Base-by-base conservation (phyloP, 2,113 vertebrate species). In the Elephantulus edwardii region DNA sequence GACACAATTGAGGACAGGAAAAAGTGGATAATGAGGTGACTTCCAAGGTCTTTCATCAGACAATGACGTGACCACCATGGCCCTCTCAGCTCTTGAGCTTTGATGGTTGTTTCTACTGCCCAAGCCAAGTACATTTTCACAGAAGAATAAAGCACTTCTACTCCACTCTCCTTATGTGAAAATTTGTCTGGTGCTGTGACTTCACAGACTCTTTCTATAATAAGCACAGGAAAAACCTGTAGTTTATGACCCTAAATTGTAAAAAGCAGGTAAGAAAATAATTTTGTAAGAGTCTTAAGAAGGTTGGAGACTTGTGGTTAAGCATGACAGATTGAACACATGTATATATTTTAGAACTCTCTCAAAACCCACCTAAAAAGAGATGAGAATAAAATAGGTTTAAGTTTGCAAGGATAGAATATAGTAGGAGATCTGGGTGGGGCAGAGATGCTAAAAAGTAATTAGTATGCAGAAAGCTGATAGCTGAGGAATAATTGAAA, bases 181-280 rank as follows among this genome's bases (percentile, higher is more conserved):
- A 75, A 14, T 58, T 44, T 26, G 30, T 28, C 46, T 46, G 38
- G 42, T 46, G 76, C 50, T 74, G 20, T 14, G 54, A 20, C 28
- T 71, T 33, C 68, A 16, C 12, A 40, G 16, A 46, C 66, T 80
- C 38, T 80, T 83, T 71, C 26, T 35, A 26, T 48, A 64, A 64
- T 13, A 93, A 86, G 77, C 35, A 83, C 33, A 48, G 46, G 44
- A 40, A 66, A 5, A 71, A 54, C 46, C 46, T 77, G 8, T n/a
- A 66, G 44, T 46, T 74, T 33, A 58, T 74, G 86, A 85, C 33
- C 68, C 2, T 24, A 9, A 6, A 14, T 0, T 86, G 14, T 44
- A 71, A 83, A 89, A 86, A 71, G 13, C 66, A 93, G 88, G 79
- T 17, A 16, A 79, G 58, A 85, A 93, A 82, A 78, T n/a, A 26